Percentiles rank a stretch among this genome's conserved stretches.
phyloP scores from a whole-genome alignment of 2,113 vertebrate species.

The Platichthys stellatus region DNA sequence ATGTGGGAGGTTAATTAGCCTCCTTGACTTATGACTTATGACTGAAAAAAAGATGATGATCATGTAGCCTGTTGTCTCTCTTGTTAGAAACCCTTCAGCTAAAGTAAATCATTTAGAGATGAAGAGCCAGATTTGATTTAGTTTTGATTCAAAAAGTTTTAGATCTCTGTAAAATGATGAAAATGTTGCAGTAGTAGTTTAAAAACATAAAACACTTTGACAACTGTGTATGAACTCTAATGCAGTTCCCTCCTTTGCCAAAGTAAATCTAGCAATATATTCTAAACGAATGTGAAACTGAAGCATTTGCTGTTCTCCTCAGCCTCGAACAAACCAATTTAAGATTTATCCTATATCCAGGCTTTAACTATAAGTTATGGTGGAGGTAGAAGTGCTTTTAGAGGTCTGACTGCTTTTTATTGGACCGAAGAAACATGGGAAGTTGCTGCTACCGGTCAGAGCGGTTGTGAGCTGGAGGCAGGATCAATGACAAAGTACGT shows the following conservation, averaged over 20 bases:
- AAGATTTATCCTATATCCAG: neutral
- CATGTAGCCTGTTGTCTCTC: neutral
- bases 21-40: conserved; percentile 35
- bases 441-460: conserved; percentile 8
- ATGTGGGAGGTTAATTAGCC: conserved; percentile 56
- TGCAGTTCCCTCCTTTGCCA: neutral
- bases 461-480: neutral
- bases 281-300: neutral
- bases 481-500: neutral
- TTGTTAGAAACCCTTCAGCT: neutral
- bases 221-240: neutral
- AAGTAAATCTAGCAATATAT: neutral
- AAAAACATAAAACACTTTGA: neutral
- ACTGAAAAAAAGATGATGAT: neutral
- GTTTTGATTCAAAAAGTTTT: neutral
- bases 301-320: neutral
- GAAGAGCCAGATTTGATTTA: neutral
- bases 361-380: neutral
- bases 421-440: neutral
- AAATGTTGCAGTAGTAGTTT: neutral
- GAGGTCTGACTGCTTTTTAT: neutral
- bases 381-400: neutral
- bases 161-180: neutral
- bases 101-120: neutral
- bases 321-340: neutral